Evolutionary conservation across 2,113 vertebrate genomes (phyloP).

Genomic region (Scortum barcoo): DNA sequence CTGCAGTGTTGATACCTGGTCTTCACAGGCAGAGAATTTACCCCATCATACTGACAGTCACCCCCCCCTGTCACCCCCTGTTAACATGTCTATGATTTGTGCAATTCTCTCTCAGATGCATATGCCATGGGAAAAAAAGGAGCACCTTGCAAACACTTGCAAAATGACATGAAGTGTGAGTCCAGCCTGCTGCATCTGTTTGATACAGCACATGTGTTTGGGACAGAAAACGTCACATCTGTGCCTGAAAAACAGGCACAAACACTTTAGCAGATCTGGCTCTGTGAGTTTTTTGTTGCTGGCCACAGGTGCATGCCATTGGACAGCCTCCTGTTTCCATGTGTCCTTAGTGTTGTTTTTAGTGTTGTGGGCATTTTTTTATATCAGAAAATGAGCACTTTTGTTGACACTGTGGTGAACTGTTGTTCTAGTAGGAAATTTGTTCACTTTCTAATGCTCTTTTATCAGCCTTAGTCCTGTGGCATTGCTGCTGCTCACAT

Average conservation of each 20-base stretch:
- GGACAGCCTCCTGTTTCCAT: not conserved
- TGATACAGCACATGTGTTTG: not conserved
- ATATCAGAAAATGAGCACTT: not conserved
- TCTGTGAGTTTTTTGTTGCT: not conserved
- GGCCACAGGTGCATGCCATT: no score
- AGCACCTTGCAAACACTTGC: no score
- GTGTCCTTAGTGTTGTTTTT: not conserved
- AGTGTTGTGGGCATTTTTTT: not conserved
- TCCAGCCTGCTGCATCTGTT: not conserved
- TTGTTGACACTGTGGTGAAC: not conserved
- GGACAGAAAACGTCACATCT: not conserved
- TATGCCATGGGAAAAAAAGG: not conserved
- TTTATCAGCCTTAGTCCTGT: not conserved
- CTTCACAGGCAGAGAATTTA: not conserved
- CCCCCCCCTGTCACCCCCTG: not conserved
- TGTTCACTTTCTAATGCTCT: constrained; percentile 13
- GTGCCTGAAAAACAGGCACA: not conserved
- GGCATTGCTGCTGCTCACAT: constrained; percentile 24
- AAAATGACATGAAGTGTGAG: not conserved
- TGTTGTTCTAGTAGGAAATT: not conserved
- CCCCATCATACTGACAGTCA: not conserved
- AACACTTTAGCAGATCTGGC: not conserved
- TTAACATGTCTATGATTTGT: not conserved
- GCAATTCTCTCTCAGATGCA: not conserved
- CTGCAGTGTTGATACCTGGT: no score